Conservation (phyloP, 1,140 invertebrate genomes). For the Aphis craccivora region DNA sequence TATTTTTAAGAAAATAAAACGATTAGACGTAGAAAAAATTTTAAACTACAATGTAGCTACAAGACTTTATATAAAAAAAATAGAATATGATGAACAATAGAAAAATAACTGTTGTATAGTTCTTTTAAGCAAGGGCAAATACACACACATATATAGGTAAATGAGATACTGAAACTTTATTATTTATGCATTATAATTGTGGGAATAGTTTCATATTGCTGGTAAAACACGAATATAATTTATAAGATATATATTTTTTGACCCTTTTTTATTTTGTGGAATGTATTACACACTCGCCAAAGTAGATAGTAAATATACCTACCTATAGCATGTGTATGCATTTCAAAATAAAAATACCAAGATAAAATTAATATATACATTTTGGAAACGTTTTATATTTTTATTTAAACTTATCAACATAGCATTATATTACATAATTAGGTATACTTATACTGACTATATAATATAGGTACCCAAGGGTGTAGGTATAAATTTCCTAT, state of each 20-base stretch:
- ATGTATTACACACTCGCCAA: neutral
- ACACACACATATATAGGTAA: neutral
- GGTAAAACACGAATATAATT: constrained; percentile 4
- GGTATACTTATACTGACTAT: neutral
- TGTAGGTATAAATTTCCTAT: no score
- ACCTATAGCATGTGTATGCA: neutral
- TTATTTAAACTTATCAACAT: neutral
- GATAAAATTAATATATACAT: neutral
- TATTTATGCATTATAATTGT: constrained; percentile 23
- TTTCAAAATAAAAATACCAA: neutral
- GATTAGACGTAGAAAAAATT: neutral
- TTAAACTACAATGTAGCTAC: neutral
- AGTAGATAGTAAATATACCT: neutral
- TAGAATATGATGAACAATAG: neutral
- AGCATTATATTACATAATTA: neutral
- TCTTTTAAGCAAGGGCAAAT: neutral
- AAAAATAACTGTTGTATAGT: neutral
- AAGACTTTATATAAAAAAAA: neutral
- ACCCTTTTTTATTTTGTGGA: neutral
- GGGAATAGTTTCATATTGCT: constrained; percentile 36
- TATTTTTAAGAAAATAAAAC: neutral
- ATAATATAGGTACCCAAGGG: no score
- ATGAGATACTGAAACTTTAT: neutral
- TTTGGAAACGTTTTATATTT: neutral
- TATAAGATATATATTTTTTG: constrained; percentile 14